Base-by-base conservation (phyloP, 2,113 vertebrate species). In the Brachionichthys hirsutus region DNA sequence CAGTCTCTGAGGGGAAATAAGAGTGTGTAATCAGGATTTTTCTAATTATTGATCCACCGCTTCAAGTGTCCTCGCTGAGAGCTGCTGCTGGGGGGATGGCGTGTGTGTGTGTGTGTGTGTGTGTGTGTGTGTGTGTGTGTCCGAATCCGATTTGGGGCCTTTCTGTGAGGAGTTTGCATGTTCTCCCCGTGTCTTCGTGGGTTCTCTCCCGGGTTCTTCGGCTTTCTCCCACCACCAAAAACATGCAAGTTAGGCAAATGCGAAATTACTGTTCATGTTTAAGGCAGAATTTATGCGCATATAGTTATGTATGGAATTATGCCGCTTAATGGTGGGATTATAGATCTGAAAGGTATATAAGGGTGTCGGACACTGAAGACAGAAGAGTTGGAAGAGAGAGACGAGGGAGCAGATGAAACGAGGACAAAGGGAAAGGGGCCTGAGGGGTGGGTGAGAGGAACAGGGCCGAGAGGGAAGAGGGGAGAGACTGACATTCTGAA, bases 21-120 rank as follows among this genome's bases (percentile, higher is more conserved):
- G 72, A 84, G 62, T 59, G n/a, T 81, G 82, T 85, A 77, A 86
- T 78, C 84, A 82, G 82, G 84, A 84, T 86, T 83, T 81, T 82
- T 87, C 77, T 85, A 84, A 87, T 88, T 84, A 89, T 88, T 80
- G 84, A 89, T 89, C 77, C 65, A 72, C 50, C 62, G 71, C 80
- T 80, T 72, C 30, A 63, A 83, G 81, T 81, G 80, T 85, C 74
- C 77, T 80, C 61, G 75, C 44, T 52, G 49, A 67, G 61, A 77
- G 50, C 46, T 35, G 43, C 60, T 41, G n/a, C 56, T 40, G 42
- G 19, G 59, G 61, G 43, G 60, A 56, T 59, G 55, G 49, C 50
- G 22, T n/a, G 46, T 53, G 24, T 64, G 42, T 53, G 36, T 42
- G 17, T 46, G 51, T 41, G 50, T 52, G 44, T 46, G 63, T 38